Base-by-base conservation (phyloP, 2,113 vertebrate genomes). In the Syrrhaptes paradoxus region DNA sequence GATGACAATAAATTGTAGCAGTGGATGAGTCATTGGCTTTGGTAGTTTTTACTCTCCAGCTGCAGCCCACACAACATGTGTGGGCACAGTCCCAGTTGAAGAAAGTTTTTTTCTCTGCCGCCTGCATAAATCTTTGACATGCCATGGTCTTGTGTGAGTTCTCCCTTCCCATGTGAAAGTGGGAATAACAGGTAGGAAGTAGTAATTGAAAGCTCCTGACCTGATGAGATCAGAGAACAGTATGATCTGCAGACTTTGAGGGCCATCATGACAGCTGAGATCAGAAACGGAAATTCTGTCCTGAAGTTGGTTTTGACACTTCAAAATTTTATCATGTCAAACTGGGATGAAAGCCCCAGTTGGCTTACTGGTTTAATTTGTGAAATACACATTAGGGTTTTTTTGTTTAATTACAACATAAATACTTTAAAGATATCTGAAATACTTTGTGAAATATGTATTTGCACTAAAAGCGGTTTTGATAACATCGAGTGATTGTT, bases 401-500 rank as follows among this genome's bases (percentile, higher is more conserved):
- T 93, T 88, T 70, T 38, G 29, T 59, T 83, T 93, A 88, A 94
- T 92, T 80, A 38, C 68, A 74, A 51, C 55, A 84, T 93, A 65
- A 93, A 88, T 93, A 93, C 92, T 95, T 95, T 66, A 90, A 90
- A 79, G 22, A 6, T 67, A 84, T 43, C 45, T 75, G 70, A 89
- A 95, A 87, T 45, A 61, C 31, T 71, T 91, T 68, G 54, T 93
- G 65, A 85, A 82, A 89, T 81, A 74, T 75, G n/a, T 92, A 85
- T 93, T 95, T 91, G 65, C 36, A 57, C 59, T 70, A 43, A 67
- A 77, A 72, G 7, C 19, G 78, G 52, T 86, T 96, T 93, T 79
- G 57, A 81, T 87, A 94, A 72, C 28, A 34, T 5, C 16, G 75
- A 75, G 31, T n/a, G 9, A 62, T 54, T 62, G 41, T 91, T 88